phyloP scores from a whole-genome alignment of 2,797 vertebrate genomes.

The Xerus rutilus region DNA sequence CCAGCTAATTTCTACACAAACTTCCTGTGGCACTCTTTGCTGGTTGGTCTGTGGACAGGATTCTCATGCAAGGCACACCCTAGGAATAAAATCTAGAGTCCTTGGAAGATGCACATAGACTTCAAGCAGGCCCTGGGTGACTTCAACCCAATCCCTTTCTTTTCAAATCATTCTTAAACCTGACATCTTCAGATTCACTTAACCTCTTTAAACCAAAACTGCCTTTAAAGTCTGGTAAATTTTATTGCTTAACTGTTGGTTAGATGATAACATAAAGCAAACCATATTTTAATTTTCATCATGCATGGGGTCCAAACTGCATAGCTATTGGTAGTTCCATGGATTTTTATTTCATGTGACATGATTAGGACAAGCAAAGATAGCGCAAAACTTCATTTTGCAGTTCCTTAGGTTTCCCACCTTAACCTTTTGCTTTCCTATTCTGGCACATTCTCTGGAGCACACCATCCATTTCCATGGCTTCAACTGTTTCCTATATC shows the following conservation, averaged over 20 bases:
- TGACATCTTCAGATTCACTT: slow-evolving; percentile 17
- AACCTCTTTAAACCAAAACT: slow-evolving; percentile 39
- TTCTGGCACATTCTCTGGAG: background rate
- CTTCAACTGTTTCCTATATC: background rate
- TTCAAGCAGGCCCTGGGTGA: background rate
- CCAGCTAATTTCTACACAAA: background rate
- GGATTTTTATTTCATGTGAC: slow-evolving; percentile 66
- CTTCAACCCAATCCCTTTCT: background rate
- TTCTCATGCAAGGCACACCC: background rate
- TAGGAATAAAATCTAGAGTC: background rate
- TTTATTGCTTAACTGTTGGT: slow-evolving; percentile 47
- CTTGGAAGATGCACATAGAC: background rate
- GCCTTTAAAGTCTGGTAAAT: slow-evolving; percentile 13
- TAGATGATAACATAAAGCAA: slow-evolving; percentile 41
- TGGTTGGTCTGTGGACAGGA: background rate
- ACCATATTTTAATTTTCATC: slow-evolving; percentile 58
- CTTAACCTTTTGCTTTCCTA: slow-evolving; percentile 3
- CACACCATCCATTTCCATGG: background rate
- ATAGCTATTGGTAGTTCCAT: slow-evolving; percentile 14
- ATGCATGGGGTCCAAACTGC: background rate
- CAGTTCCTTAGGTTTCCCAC: background rate
- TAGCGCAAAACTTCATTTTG: background rate
- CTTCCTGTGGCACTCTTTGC: background rate
- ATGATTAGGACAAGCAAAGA: slow-evolving; percentile 1
- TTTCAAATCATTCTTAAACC: slow-evolving; percentile 6